Evolutionary conservation across 2,113 vertebrate genomes (phyloP), one percentile per base, ranked within the genome.

Genomic region (Probosciger aterrimus): DNA sequence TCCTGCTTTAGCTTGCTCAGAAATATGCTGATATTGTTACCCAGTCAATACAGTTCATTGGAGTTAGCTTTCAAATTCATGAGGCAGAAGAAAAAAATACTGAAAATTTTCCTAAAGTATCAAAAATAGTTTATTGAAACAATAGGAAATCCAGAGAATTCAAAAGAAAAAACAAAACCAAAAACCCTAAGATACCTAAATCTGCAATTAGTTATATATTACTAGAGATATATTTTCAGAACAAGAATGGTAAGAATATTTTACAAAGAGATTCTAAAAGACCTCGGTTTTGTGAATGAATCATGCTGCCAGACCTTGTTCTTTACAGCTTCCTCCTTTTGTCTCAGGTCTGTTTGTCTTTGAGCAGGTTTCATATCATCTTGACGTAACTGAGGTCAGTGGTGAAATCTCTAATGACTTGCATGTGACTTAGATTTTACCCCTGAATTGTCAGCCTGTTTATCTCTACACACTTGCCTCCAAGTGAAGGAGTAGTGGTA

Each of bases 1-100:
- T 73, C 69, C 41, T 79, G 44, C 30, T 93, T 70, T 82, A 76
- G 63, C 60, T 91, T 93, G 60, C 80, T 91, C n/a, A 73, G 80
- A 82, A 92, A 69, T 62, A 69, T 12, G 33, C 27, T 84, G 83
- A 35, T 68, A 24, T 0, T 75, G 43, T 84, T 71, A 69, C 7
- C 1, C 17, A 47, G n/a, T 57, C 59, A 81, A 77, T 41, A 78
- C 10, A 28, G 41, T 49, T 94, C 2, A 57, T 7, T 53, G 2
- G 49, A 60, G 41, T 82, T 63, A 82, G 22, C 33, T 84, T 89
- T 87, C 62, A 62, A 65, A 69, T 73, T 79, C 43, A 78, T 20
- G 37, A 46, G 18, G 63, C 41, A 74, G 59, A 70, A 67, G 14
- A 37, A 69, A 86, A 79, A 82, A 30, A 4, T 13, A 71, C 13